Evolutionary conservation across 2,113 vertebrate species (phyloP), one percentile per base, ranked within the genome.

Genomic region (Anarrhichthys ocellatus): DNA sequence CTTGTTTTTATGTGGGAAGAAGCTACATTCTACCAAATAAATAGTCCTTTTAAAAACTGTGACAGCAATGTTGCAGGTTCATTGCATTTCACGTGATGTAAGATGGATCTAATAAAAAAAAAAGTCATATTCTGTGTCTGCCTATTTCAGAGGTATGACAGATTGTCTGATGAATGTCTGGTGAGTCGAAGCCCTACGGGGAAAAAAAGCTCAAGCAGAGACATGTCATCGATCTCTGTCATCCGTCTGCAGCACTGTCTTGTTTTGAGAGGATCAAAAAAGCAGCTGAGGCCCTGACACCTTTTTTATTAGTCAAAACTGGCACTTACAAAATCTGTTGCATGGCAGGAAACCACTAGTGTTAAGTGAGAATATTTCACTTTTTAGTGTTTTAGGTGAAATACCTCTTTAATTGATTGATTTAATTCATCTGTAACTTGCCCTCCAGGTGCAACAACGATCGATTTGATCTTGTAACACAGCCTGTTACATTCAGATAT

Each of bases 401-500:
- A 42, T 52, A 7, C 27, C 27, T 36, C 18, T 76, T 62, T 4
- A 17, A 58, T 22, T 48, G 5, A 70, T 63, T 62, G 15, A 62
- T 70, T 79, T 34, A 0, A 70, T 52, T 10, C n/a, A 20, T 59
- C 29, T 27, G 13, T 13, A 69, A 1, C 54, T 59, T 48, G 15
- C 32, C 36, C 11, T 65, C 9, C 22, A 20, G 42, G 67, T 46
- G 40, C 34, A 74, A 46, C 22, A 61, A 32, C 15, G 11, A 34
- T 22, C 27, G 81, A 48, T 63, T 7, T 36, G 65, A 73, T 74
- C 69, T 56, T 34, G 68, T n/a, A 76, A 82, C 78, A 83, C 46
- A 67, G 66, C 69, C n/a, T 77, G 76, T 70, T 78, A 54, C 64
- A 42, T 54, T 73, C 52, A 56, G 20, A 69, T 42, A 34, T 24